Evolutionary conservation across 2,113 vertebrate species (phyloP).

Genomic region (Leiothrix lutea): DNA sequence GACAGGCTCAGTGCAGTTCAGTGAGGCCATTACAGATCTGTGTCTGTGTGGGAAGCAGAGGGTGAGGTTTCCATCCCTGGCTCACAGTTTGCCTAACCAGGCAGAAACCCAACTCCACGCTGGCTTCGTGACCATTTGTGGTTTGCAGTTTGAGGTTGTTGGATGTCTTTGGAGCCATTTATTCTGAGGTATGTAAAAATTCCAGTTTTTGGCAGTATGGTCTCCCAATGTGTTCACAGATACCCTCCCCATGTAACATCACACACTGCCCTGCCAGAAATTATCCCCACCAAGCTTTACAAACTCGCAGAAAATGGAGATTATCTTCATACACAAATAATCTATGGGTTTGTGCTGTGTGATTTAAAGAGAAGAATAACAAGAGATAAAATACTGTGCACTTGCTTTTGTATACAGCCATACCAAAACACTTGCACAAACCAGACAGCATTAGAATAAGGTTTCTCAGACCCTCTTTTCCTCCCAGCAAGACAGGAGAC

Average conservation of each 20-base stretch:
- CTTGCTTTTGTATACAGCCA: not conserved
- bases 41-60: not conserved
- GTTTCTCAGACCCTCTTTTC: not conserved
- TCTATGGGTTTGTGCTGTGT: not conserved
- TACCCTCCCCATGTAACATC: not conserved
- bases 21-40: not conserved
- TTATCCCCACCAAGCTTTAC: not conserved
- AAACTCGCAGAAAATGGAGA: not conserved
- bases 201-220: not conserved
- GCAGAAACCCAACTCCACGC: not conserved
- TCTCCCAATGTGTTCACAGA: not conserved
- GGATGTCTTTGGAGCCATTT: not conserved
- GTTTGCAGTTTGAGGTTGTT: not conserved
- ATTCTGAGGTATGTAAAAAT: not conserved
- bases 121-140: not conserved
- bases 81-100: not conserved
- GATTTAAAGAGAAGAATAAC: not conserved
- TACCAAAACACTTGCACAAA: not conserved
- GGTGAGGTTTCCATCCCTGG: not conserved
- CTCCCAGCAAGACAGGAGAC: not conserved
- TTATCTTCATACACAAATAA: not conserved
- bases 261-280: not conserved
- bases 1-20: rapidly evolving
- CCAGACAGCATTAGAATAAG: not conserved
- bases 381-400: not conserved